Evolutionary conservation across 2,797 vertebrate species (phyloP).

Genomic region (Menidia menidia): DNA sequence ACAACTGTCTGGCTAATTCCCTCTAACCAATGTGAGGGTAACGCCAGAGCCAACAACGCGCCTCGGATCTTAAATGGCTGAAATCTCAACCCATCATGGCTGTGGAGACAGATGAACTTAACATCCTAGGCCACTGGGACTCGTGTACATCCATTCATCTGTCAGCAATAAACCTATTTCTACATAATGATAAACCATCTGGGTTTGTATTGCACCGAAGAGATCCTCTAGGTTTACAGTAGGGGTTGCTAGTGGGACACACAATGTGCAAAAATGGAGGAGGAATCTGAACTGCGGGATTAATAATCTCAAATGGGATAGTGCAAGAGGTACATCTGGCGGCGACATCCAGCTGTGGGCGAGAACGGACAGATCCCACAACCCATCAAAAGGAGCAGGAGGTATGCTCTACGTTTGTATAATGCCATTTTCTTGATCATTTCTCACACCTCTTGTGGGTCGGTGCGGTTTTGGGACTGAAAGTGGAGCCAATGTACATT

Average conservation of each 20-base stretch:
- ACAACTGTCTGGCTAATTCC: constrained; percentile 22
- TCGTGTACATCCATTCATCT: constrained; percentile 76
- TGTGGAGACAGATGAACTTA: constrained; percentile 47
- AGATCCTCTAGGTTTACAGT: constrained; percentile 72
- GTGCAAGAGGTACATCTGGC: constrained; percentile 73
- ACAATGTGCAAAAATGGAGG: constrained; percentile 76
- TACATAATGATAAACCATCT: constrained; percentile 73
- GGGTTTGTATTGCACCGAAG: constrained; percentile 81
- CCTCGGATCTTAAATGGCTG: not conserved
- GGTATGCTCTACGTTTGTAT: constrained; percentile 51
- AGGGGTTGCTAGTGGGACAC: constrained; percentile 59
- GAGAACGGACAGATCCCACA: constrained; percentile 50
- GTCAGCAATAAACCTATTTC: constrained; percentile 77
- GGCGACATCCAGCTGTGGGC: constrained; percentile 62
- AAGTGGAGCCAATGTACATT: not conserved
- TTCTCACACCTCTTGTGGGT: constrained; percentile 17
- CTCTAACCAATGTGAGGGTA: constrained; percentile 6
- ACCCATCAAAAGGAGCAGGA: constrained; percentile 41
- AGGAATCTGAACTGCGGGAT: constrained; percentile 61
- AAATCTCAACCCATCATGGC: constrained; percentile 62
- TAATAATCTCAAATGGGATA: constrained; percentile 75
- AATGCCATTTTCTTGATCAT: constrained; percentile 34
- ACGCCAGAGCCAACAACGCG: not conserved
- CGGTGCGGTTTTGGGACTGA: not conserved
- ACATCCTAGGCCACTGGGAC: constrained; percentile 64